phyloP scores from a whole-genome alignment of 2,888 invertebrate species.

The Anarsia innoxiella region DNA sequence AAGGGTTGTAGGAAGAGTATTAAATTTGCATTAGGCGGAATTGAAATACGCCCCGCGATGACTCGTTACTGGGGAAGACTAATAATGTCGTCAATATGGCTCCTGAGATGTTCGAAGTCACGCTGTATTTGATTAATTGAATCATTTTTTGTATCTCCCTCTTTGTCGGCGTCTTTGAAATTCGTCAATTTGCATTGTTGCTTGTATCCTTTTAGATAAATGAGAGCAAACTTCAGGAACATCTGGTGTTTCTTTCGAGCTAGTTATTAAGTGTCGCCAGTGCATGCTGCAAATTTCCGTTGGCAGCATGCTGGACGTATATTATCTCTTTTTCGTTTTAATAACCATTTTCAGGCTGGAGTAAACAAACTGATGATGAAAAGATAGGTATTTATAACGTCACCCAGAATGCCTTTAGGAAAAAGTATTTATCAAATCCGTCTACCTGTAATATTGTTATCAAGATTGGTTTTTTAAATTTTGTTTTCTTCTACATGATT shows the following conservation, averaged over 20 bases:
- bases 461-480: too few relatives aligned
- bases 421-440: too few relatives aligned
- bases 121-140: conserved; percentile 70
- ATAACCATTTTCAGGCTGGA: too few relatives aligned
- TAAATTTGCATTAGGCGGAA: conserved; percentile 74
- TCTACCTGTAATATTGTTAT: too few relatives aligned
- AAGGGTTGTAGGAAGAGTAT: conserved; percentile 58
- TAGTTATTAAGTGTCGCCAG: background rate
- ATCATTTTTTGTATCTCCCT: conserved; percentile 55
- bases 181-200: conserved; percentile 26
- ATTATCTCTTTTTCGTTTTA: too few relatives aligned
- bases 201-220: conserved; percentile 8
- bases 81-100: conserved; percentile 67
- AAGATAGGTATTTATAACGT: too few relatives aligned
- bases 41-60: conserved; percentile 72
- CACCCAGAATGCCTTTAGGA: too few relatives aligned
- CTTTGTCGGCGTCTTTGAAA: conserved; percentile 27
- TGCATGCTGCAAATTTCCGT: too few relatives aligned
- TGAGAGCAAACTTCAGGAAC: conserved; percentile 6
- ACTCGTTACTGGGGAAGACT: conserved; percentile 56
- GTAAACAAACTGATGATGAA: too few relatives aligned
- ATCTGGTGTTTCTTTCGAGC: conserved; percentile 5
- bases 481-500: too few relatives aligned
- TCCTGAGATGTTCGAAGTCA: conserved; percentile 60
- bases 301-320: too few relatives aligned